Conservation (phyloP, 2,797 vertebrate species). For the Malacoctenus gilli region DNA sequence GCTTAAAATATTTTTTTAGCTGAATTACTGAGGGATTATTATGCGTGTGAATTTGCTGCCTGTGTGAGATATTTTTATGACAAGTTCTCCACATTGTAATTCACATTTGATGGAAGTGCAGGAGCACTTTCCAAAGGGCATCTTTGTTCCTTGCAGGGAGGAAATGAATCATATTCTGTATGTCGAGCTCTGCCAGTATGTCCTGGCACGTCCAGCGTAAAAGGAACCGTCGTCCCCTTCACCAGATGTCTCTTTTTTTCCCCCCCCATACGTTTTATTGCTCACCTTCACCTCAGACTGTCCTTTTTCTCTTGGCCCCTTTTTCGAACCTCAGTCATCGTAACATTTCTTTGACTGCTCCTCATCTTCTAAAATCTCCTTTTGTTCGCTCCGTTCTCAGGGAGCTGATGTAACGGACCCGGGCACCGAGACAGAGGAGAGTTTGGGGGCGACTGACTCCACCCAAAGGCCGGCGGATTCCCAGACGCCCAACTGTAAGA, state of each 20-base stretch:
- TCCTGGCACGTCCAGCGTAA: slow-evolving; percentile 19
- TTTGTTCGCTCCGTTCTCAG: slow-evolving; percentile 69
- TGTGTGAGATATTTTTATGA: too few species aligned
- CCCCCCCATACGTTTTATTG: not conserved
- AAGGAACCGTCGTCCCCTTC: slow-evolving; percentile 13
- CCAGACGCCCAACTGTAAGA: slow-evolving; percentile 88
- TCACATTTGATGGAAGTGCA: not conserved
- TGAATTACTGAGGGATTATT: not conserved
- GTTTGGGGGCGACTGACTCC: slow-evolving; percentile 90
- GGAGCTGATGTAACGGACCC: slow-evolving; percentile 92
- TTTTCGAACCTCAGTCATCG: too few species aligned
- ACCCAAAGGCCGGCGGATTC: slow-evolving; percentile 92
- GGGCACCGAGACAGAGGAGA: slow-evolving; percentile 95
- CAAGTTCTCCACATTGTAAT: not conserved
- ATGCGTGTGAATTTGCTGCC: not conserved
- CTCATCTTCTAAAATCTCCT: not conserved
- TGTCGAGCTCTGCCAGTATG: slow-evolving; percentile 19
- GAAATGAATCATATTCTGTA: slow-evolving; percentile 37
- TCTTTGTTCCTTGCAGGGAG: slow-evolving; percentile 27
- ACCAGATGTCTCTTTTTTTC: not conserved
- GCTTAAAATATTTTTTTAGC: too few species aligned
- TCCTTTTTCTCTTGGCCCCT: not conserved
- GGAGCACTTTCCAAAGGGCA: slow-evolving; percentile 7
- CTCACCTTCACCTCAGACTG: not conserved
- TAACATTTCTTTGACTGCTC: not conserved